Base-by-base conservation (phyloP, 2,797 vertebrate genomes). In the Chelmon rostratus region DNA sequence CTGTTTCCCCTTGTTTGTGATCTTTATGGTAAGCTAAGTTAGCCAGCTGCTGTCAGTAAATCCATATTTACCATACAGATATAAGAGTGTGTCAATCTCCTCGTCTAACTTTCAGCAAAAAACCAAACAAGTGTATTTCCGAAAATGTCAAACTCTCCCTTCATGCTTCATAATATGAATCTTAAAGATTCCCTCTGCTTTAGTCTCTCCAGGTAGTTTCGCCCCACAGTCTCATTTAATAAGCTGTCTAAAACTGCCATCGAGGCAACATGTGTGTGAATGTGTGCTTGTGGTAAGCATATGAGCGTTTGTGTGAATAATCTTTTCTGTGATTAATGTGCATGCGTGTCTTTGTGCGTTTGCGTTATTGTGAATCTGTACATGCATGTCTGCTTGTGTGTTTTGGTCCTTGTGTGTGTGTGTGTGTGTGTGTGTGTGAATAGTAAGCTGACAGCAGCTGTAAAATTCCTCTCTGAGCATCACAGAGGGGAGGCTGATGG, bases 391-490 rank as follows among this genome's bases (percentile, higher is more conserved):
- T 56, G 46, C 81, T 82, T 18, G 25, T 31, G 52, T 28, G 31
- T 40, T n/a, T 78, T 64, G 63, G 57, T 76, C 63, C 62, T 19
- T 67, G 70, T 56, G 33, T 21, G 53, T 57, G 38, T 35, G 53
- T 62, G 54, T 58, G 61, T 76, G 79, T 82, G 65, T 57, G 79
- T 28, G 40, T 56, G 71, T 71, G 38, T 81, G 82, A 68, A 73
- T 76, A 78, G 82, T 67, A 73, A 79, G 79, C 83, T 89, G 90
- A 92, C 88, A 89, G 87, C 89, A 80, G 92, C 85, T 92, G 88
- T 93, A 91, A 93, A 93, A 94, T 93, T 95, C 93, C 89, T 94
- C 83, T 87, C 67, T 53, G 89, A 88, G 71, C 85, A 90, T 93
- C 89, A 89, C 86, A 84, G 83, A 88, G 77, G 92, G 91, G 90